Evolutionary conservation across 2,888 invertebrate species (phyloP).

Genomic region (Eupithecia vulgata): DNA sequence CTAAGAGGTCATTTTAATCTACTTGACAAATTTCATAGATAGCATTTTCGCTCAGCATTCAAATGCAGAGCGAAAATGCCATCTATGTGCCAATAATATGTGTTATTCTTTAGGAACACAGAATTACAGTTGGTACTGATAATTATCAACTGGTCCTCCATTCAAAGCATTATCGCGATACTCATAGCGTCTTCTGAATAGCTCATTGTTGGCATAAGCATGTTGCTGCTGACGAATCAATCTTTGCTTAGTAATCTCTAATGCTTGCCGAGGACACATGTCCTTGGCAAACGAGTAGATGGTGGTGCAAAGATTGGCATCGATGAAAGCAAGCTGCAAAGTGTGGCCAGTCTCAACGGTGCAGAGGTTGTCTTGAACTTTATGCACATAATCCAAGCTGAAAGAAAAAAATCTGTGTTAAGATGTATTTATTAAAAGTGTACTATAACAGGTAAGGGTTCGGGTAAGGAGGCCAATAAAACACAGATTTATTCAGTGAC

Average conservation of each 20-base stretch:
- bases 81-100: not conserved
- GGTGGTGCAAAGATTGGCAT: slow-evolving; percentile 74
- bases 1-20: not conserved
- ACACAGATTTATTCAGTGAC: no score
- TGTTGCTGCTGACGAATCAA: slow-evolving; percentile 55
- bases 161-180: slow-evolving; percentile 72
- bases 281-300: slow-evolving; percentile 77
- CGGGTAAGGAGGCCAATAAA: no score
- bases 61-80: no score
- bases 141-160: slow-evolving; percentile 68
- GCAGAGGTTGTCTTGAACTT: slow-evolving; percentile 75
- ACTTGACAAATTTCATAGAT: not conserved
- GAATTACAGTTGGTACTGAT: slow-evolving; percentile 1
- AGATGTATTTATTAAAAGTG: not conserved
- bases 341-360: slow-evolving; percentile 73
- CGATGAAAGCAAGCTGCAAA: slow-evolving; percentile 74
- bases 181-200: slow-evolving; percentile 63
- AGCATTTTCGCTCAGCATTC: not conserved
- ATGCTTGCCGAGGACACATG: slow-evolving; percentile 59
- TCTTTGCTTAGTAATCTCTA: slow-evolving; percentile 51
- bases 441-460: no score
- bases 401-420: slow-evolving; percentile 43
- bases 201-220: slow-evolving; percentile 70
- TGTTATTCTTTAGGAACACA: not conserved
- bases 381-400: slow-evolving; percentile 65